Evolutionary conservation across 2,797 vertebrate species (phyloP), one percentile per base, ranked within the genome.

Genomic region (Poeciliopsis paucimaculata): DNA sequence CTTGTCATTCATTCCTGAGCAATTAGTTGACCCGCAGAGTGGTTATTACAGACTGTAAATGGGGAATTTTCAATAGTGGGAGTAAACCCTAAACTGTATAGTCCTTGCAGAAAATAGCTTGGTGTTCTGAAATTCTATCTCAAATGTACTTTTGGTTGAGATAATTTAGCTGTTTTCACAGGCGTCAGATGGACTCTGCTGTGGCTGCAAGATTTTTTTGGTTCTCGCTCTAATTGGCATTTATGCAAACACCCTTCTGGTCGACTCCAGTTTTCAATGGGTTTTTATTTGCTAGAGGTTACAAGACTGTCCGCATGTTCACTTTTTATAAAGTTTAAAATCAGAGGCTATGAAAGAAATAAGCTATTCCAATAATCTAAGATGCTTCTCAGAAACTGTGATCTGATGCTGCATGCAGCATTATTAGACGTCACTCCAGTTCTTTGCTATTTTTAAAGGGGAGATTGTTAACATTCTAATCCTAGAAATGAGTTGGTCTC

Each of bases 31-130:
- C n/a, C 34, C 5, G 45, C 46, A 68, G 57, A 77, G 36, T 0
- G 18, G 18, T 77, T 28, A 82, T 77, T 23, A 75, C 70, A 75
- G 15, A 53, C 26, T 51, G 15, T 18, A 71, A 73, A 51, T n/a
- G 36, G 15, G 28, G 74, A 72, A 26, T 43, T 18, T 16, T 46
- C 36, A 73, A 9, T 46, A n/a, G 36, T 64, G 28, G 41, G 46
- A 39, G 2, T 3, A 12, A 77, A 60, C 43, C 36, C 12, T 64
- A 45, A 74, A 79, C 18, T 34, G 60, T 51, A 9, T 77, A 36
- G 34, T 62, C 28, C 12, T 39, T 28, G 51, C 10, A 68, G 28
- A 28, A 46, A 64, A 20, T 20, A 28, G 43, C 31, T 26, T 10
- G 28, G n/a, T 0, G 20, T 72, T 73, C 66, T 1, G 0, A 49